Evolutionary conservation across 1,140 invertebrate genomes (phyloP), one percentile per base, ranked within the genome.

Genomic region (Papilio helenus): DNA sequence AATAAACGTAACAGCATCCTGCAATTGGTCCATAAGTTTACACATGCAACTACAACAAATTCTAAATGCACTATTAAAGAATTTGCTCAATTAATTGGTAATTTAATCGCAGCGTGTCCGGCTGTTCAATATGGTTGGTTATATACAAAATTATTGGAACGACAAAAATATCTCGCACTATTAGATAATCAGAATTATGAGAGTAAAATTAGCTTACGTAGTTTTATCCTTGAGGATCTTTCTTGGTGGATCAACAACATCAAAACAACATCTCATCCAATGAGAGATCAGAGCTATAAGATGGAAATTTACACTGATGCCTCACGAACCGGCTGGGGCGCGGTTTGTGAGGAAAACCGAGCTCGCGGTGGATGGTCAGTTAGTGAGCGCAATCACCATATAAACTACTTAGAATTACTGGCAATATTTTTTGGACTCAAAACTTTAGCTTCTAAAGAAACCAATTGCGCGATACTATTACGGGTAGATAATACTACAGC

Each of bases 401-500:
- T 93, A 39, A 92, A 94, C 84, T 91, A 87, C 79, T 84, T 93
- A 79, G 90, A 93, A 79, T 44, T 92, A 0, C 51, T 86, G 46
- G 89, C 93, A 0, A 83, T 80, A 3, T 91, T 90, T 81, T 55
- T 88, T 7, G 87, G 81, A 0, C 46, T 93, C 23, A 90, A 93
- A 83, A 85, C 79, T 49, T 93, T 92, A 83, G 89, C 85, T 12
- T 71, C 26, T 8, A 65, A 90, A 20, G 7, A 74, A 72, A n/a
- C 39, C 80, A 83, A 89, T 72, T 88, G 85, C 79, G 20, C 84
- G 14, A 88, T 92, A 58, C 79, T 90, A 68, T 51, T 90, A 26
- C 81, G 91, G 20, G 74, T 89, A 0, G 92, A 94, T 49, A 93
- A 94, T 72, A 92, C 85, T 0, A 92, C 89, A 7, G 91, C 92